These are phyloP conservation scores for Ammospiza nelsoni DNA, from an alignment of 2,113 vertebrate genomes.

Conservation along the genomic window DNA sequence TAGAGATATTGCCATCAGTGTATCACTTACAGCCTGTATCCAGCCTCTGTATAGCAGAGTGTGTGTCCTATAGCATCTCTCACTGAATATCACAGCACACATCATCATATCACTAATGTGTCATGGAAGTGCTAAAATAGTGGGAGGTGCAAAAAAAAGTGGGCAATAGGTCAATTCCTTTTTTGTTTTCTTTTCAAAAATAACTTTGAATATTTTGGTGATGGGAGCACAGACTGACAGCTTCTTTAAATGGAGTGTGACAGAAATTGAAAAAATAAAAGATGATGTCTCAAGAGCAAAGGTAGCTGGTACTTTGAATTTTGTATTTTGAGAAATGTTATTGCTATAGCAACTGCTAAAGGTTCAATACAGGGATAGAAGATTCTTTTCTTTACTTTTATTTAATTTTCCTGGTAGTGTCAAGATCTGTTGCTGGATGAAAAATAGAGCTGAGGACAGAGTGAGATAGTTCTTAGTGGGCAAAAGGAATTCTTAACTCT, in stretches of 20 bases:
- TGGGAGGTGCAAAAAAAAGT: background rate
- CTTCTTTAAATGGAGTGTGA: background rate
- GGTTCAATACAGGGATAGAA: background rate
- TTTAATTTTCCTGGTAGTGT: background rate
- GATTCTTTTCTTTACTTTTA: background rate
- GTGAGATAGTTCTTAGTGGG: background rate
- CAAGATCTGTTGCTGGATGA: background rate
- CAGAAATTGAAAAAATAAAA: background rate
- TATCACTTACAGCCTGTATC: background rate
- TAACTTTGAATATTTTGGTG: background rate
- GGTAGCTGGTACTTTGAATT: background rate
- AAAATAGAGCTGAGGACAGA: background rate
- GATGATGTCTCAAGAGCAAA: background rate
- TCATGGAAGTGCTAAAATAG: background rate
- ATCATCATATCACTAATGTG: background rate
- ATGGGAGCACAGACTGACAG: background rate
- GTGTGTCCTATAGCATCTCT: background rate
- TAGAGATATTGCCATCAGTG: background rate
- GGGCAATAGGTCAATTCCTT: background rate
- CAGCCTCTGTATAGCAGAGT: background rate
- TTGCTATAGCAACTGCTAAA: slow-evolving; percentile 5
- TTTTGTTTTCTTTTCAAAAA: background rate
- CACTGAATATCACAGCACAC: background rate
- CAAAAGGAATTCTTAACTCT: background rate
- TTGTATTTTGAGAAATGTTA: background rate